These are phyloP conservation scores for Metellina segmentata DNA, from an alignment of 2,888 invertebrate genomes.

Conservation along the genomic window DNA sequence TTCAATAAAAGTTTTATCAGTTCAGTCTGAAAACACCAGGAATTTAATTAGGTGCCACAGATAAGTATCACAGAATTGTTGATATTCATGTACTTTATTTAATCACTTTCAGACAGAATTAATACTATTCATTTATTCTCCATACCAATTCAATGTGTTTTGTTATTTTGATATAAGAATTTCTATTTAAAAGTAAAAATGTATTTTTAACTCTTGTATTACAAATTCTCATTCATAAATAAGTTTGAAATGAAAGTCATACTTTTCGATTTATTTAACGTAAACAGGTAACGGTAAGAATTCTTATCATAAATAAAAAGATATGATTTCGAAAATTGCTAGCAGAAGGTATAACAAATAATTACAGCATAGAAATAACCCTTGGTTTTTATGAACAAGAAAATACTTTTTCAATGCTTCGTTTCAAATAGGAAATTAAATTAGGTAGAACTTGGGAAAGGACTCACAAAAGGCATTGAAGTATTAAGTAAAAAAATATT, in stretches of 20 bases:
- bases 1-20: too few species aligned
- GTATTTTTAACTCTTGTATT: too few species aligned
- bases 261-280: neutral
- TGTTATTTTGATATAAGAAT: neutral
- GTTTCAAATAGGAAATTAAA: slow-evolving; percentile 23
- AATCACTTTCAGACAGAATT: too few species aligned
- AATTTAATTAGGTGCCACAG: too few species aligned
- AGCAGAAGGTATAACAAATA: neutral
- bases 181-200: neutral
- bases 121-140: too few species aligned
- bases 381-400: neutral
- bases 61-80: too few species aligned
- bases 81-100: too few species aligned
- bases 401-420: neutral
- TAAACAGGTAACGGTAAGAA: neutral
- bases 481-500: slow-evolving; percentile 40
- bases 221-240: neutral
- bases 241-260: neutral
- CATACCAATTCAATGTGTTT: neutral
- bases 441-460: slow-evolving; percentile 3
- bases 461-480: slow-evolving; percentile 2
- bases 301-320: neutral
- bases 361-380: neutral
- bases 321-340: neutral
- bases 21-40: too few species aligned